Evolutionary conservation across 2,888 invertebrate genomes (phyloP), one percentile per base, ranked within the genome.

Genomic region (Torymus texanus): DNA sequence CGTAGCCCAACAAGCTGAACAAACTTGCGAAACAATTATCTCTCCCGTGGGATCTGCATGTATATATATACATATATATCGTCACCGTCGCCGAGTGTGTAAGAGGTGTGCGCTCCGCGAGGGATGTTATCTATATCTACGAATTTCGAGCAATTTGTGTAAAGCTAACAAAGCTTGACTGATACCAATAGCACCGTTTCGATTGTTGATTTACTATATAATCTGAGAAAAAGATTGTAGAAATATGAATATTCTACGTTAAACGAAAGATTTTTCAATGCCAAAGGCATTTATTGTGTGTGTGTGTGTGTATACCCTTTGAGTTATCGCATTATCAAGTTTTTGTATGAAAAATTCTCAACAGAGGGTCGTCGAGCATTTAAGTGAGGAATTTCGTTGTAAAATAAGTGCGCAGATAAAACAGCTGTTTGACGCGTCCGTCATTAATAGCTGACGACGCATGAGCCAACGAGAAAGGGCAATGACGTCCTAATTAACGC

Each of bases 11-110:
- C 62, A 70, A 79, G 51, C 71, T 61, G 51, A 79, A 29, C 58
- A 66, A 72, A 67, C 75, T 79, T 76, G 79, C 62, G 75, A 72
- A 75, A 79, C 55, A 13, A 68, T 79, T 79, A 79, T 79, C 79
- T 65, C 16, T 41, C 51, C 24, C 41, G 8, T 8, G 41, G 41
- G 41, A 41, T 41, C 41, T 41, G 41, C 8, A 29, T 29, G 3
- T 29, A 4, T 29, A 8, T 29, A 29, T 24, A 3, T 24, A 24
- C 8, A 8, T 8, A 41, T 8, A 74, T 71, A 51, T 65, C 41
- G 50, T 63, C 55, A 62, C 24, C 56, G 21, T 29, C 63, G 13
- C 29, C 8, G 24, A 2, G 56, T 18, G 21, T 55, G 59, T 41
- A 68, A 70, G 68, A 61, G 59, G 4, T 29, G 1, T 16, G 18